Evolutionary conservation across 2,113 vertebrate genomes (phyloP).

Genomic region (Notiomystis cincta): DNA sequence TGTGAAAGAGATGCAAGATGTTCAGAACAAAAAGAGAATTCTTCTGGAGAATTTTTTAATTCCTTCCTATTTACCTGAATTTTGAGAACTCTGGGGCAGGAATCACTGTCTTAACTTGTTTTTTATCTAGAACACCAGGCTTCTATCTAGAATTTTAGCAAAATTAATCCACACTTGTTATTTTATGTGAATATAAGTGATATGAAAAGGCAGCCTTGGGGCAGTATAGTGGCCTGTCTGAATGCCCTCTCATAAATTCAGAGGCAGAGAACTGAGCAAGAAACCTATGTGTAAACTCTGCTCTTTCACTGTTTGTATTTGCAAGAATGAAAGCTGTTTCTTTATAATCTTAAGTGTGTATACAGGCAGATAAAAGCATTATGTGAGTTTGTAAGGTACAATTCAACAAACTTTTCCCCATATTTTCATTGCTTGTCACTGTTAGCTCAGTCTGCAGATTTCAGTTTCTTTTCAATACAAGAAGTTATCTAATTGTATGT

Average conservation of each 20-base stretch:
- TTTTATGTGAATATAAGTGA: not conserved
- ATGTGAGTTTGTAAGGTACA: not conserved
- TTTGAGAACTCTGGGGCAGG: not conserved
- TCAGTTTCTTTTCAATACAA: not conserved
- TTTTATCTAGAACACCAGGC: not conserved
- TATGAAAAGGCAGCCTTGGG: not conserved
- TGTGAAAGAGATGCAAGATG: not conserved
- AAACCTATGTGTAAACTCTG: not conserved
- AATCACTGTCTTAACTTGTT: not conserved
- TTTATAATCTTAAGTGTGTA: not conserved
- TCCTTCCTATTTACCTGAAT: not conserved
- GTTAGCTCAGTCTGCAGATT: not conserved
- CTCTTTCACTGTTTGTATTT: not conserved
- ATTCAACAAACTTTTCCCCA: rapidly evolving
- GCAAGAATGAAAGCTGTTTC: not conserved
- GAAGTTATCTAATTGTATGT: not conserved
- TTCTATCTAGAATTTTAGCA: not conserved
- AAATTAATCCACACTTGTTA: not conserved
- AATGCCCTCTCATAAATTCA: not conserved
- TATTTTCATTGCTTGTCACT: not conserved
- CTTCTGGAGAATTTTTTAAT: not conserved
- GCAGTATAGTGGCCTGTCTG: not conserved
- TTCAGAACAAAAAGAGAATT: not conserved
- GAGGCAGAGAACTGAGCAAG: not conserved
- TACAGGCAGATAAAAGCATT: not conserved